Evolutionary conservation across 92 coral and sea anemone species (phyloP), one percentile per base, ranked within the genome.

Genomic region (Phenganax subtilis): DNA sequence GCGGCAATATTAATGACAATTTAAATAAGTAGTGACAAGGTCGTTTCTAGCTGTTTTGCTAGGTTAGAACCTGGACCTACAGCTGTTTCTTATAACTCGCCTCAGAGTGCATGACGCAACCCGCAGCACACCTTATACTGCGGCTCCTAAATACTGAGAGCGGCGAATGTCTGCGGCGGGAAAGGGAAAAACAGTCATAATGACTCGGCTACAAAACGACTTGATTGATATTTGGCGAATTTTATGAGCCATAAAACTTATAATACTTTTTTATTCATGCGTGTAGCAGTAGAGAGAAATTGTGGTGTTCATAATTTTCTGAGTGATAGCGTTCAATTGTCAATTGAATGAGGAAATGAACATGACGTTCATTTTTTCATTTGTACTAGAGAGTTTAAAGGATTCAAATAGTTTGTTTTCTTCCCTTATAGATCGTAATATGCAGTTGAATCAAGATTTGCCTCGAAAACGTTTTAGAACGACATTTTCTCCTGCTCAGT

Each of bases 401-500:
- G 5, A 17, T 61, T 17, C 67, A 31, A 44, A 44, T 17, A 3
- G 55, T 51, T 27, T 31, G 0, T 11, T 76, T 20, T 54, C 37
- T 17, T 57, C 17, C 28, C 44, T 25, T 64, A 12, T 52, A 76
- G 81, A 17, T 44, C 56, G 3, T 9, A 76, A 57, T 60, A 0
- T 16, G 8, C 69, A 28, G 56, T 8, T 64, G 28, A 30, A 61
- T 16, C 64, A 57, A 51, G 54, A 76, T 11, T 61, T 17, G 12
- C 53, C 68, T 62, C 91, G 92, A 59, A 93, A 93, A 67, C 87
- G 98, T 25, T 89, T 91, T 83, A 90, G 98, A n/a, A 93, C 98
- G 30, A 92, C 97, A 7, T 93, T 93, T 85, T 92, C 98, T 65
- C 94, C 97, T 12, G 88, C 90, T 85, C 98, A 93, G 92, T 72